Percentiles rank a stretch among this genome's conserved stretches.
These are phyloP conservation scores for Cephus sareptanus DNA, from an alignment of 2,888 invertebrate genomes.

Conservation along the genomic window DNA sequence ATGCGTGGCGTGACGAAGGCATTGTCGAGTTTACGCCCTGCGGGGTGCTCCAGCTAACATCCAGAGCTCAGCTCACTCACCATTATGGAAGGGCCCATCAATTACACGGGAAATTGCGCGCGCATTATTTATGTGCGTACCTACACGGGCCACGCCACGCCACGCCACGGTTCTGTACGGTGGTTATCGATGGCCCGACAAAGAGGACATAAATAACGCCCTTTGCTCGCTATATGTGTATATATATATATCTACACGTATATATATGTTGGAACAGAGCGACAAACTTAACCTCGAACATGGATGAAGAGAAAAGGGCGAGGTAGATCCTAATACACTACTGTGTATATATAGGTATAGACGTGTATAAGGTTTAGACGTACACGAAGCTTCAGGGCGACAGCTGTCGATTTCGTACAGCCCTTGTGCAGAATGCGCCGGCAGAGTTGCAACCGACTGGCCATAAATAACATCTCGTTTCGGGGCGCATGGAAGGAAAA, in stretches of 20 bases:
- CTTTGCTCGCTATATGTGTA: slow-evolving; percentile 18
- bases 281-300: slow-evolving; percentile 4
- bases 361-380: not conserved
- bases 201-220: slow-evolving; percentile 58
- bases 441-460: slow-evolving; percentile 44
- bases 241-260: not conserved
- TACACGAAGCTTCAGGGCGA: slow-evolving; percentile 43
- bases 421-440: slow-evolving; percentile 43
- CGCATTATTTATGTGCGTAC: slow-evolving; percentile 40
- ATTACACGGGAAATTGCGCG: slow-evolving; percentile 64
- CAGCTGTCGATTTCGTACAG: slow-evolving; percentile 57
- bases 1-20: slow-evolving; percentile 62
- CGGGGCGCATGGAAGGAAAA: slow-evolving; percentile 29
- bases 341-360: not conserved
- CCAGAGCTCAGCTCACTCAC: slow-evolving; percentile 43
- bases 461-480: slow-evolving; percentile 56
- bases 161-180: slow-evolving; percentile 24
- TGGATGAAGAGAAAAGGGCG: not conserved
- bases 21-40: slow-evolving; percentile 64
- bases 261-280: not conserved
- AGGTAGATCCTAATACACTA: not conserved
- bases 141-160: slow-evolving; percentile 32
- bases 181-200: slow-evolving; percentile 58
- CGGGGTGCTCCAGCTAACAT: slow-evolving; percentile 53
- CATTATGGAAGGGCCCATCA: slow-evolving; percentile 58